phyloP scores from a whole-genome alignment of 2,797 vertebrate species.

The Borostomias antarcticus region DNA sequence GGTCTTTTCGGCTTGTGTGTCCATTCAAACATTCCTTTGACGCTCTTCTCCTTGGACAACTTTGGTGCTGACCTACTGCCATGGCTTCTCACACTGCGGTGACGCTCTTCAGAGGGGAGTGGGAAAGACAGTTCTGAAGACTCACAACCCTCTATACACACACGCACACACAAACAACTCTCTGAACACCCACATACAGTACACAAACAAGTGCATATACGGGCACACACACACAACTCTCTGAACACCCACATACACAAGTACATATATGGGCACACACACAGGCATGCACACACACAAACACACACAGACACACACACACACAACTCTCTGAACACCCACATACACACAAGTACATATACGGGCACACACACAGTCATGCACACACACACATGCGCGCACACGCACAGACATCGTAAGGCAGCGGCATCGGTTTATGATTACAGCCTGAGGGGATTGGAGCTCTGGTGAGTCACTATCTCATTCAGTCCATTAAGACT shows the following conservation, averaged over 20 bases:
- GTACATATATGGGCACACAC: neutral
- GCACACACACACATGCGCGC: too few relatives aligned
- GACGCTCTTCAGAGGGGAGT: neutral
- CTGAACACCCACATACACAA: neutral
- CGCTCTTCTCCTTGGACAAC: neutral
- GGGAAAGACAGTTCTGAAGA: neutral
- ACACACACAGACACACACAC: neutral
- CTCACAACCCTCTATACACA: neutral
- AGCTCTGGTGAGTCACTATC: too few relatives aligned
- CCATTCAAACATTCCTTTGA: neutral
- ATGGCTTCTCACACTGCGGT: neutral
- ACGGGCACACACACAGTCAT: too few relatives aligned
- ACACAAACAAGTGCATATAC: neutral
- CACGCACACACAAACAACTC: neutral
- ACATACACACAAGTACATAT: too few relatives aligned
- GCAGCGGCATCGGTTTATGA: too few relatives aligned
- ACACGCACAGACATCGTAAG: too few relatives aligned
- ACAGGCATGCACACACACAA: slow-evolving; percentile 5
- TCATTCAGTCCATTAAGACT: too few relatives aligned
- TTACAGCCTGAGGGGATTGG: too few relatives aligned
- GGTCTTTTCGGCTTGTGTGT: neutral
- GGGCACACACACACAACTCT: neutral
- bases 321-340: neutral
- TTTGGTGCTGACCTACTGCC: neutral
- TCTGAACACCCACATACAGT: too few relatives aligned